Base-by-base conservation (phyloP, 2,888 invertebrate genomes). In the Agrilus cyanescens region DNA sequence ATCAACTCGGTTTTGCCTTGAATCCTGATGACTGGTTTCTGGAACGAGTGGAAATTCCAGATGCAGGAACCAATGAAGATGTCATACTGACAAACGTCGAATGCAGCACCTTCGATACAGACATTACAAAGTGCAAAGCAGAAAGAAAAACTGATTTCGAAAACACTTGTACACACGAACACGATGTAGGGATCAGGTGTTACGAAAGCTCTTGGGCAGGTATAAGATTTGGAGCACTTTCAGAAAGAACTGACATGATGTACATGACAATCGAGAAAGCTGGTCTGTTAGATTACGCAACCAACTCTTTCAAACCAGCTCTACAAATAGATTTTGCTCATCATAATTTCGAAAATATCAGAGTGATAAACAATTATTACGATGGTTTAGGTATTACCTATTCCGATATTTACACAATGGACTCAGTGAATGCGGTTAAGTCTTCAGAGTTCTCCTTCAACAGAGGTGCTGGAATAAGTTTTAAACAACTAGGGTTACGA, bases 171-270 rank as follows among this genome's bases (percentile, higher is more conserved):
- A 76, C 75, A 0, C 90, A 90, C 56, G 83, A 86, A 20, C 81
- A 85, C 58, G 90, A 91, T 58, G 91, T 93, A 10, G 90, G 91
- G 0, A 74, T 94, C 31, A 73, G 86, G 49, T 94, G 94, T 59
- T 87, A 89, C 51, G 85, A 86, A 55, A 85, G 87, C 0, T 87
- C 88, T 30, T 96, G 96, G 96, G 91, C 94, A 1, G 96, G 96
- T 1, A 69, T 96, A 1, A 73, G 95, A 52, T 82, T 95, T 53
- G 89, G 94, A 32, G 86, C 90, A 42, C 71, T 91, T 41, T 84
- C 95, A 1, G 87, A 89, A 60, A 73, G 89, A 53, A 82, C 87
- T 14, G 86, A 89, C 58, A 71, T 96, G 47, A 89, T 91, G 61
- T 89, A 83, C 54, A 76, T 93, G 5, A 85, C 84, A 2, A 80